Base-by-base conservation (phyloP, 1,140 invertebrate species). In the Trichoplusia ni region DNA sequence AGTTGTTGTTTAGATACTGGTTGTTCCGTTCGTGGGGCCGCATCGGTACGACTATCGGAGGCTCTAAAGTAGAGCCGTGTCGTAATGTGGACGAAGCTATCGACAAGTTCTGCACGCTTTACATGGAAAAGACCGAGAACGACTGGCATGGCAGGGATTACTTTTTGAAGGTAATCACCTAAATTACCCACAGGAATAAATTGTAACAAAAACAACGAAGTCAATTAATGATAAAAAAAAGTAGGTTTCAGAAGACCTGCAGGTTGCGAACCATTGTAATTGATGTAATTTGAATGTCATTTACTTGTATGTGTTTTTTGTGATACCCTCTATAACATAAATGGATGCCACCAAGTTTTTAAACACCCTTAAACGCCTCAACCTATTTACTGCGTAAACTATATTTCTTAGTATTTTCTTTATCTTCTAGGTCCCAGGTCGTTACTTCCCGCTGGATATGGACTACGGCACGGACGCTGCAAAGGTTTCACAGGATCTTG, bases 11-110 rank as follows among this genome's bases (percentile, higher is more conserved):
- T 60, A 96, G 94, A 56, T 98, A 93, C 84, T 97, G 94, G 93
- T 70, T 98, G 7, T 98, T 97, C 83, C 93, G 96, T 21, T 93
- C 97, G 0, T 99, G 98, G 98, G 99, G 99, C 13, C 92, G 98
- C 67, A 98, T 99, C 74, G 98, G 98, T 5, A 99, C 98, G 0
- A 96, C 94, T 0, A 97, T 98, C 75, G 98, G 97, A 6, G 94
- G 94, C 7, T 94, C 92, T 19, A 98, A 97, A 84, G 64, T 96
- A 0, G 95, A 98, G 35, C 70, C 88, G 0, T 93, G 92, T 68
- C 7, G 9, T 1, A 75, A 79, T 0, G 67, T 94, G 6, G 37
- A 93, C 0, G 91, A 94, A 0, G 96, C 96, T 0, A 92, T 95
- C 13, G 21, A 77, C 0, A 71, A 89, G 16, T 99, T 99, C 84